Percentiles rank a stretch among this genome's conserved stretches.
phyloP scores from a whole-genome alignment of 2,113 vertebrate species.

The Myotis yumanensis region DNA sequence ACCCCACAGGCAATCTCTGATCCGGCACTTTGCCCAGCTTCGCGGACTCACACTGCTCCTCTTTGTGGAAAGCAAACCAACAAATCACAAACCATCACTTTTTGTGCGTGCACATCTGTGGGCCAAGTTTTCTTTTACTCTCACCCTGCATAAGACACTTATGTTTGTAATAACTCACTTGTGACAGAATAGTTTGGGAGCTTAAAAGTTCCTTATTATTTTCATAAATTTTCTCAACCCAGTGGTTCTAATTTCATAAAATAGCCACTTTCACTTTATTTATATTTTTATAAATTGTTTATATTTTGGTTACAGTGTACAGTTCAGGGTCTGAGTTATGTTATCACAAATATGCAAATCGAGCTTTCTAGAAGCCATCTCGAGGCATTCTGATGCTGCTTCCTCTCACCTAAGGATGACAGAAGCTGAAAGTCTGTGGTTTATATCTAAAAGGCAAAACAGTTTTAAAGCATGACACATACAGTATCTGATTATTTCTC shows the following conservation, averaged over 20 bases:
- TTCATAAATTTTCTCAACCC: constrained; percentile 16
- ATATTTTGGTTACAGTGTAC: neutral
- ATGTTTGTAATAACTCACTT: neutral
- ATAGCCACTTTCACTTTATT: neutral
- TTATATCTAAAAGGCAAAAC: neutral
- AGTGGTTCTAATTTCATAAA: neutral
- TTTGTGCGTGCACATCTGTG: neutral
- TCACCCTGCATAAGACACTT: neutral
- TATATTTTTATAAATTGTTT: neutral
- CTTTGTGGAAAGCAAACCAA: neutral
- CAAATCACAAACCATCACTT: neutral
- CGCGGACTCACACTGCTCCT: neutral
- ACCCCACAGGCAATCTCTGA: neutral
- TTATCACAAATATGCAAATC: accelerated
- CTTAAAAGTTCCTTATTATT: constrained; percentile 34
- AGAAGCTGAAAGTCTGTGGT: neutral
- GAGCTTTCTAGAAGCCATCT: neutral
- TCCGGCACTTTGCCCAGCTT: neutral
- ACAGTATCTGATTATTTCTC: neutral
- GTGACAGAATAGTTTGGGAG: neutral
- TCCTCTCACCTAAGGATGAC: neutral
- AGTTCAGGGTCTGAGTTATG: neutral
- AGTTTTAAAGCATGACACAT: neutral
- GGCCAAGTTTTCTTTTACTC: neutral
- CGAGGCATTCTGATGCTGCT: neutral